Base-by-base conservation (phyloP, 2,888 invertebrate genomes). In the Brachyptera risi region DNA sequence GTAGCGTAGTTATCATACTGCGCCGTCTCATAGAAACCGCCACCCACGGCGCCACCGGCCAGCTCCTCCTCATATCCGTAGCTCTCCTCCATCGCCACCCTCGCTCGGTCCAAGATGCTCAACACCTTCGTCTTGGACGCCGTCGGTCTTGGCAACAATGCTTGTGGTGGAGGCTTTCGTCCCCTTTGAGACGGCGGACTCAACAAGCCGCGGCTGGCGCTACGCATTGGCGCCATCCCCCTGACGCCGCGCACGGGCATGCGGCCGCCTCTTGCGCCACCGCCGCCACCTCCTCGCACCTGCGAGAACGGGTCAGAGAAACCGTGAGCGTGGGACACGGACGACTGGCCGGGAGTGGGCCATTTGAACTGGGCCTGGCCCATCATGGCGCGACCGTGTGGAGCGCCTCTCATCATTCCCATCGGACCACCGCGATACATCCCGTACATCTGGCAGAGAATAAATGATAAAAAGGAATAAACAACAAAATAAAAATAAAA, bases 91-190 rank as follows among this genome's bases (percentile, higher is more conserved):
- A 92, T 90, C 27, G 90, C 90, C 23, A 83, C 83, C 59, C 91
- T 80, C 0, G 91, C 91, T 59, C 90, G 82, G 75, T 91, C 91
- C 68, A 92, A 77, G 69, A 92, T 92, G 65, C 90, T 90, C 78
- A 91, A 83, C 63, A 91, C 90, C 78, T 91, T 91, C 62, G 86
- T 84, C 76, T 90, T 90, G 63, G 84, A 83, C 54, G 86, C 67
- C 24, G 68, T 65, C 21, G 70, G 69, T 23, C 68, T 63, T 42
- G 65, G 67, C 51, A 63, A 82, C 72, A 83, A 81, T 54, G 78
- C 80, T 70, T 77, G 78, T 65, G 80, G 81, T 57, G 78, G 78
- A 60, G 75, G 70, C 9, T 74, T 74, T 70, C 81, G 69, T 66
- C 76, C n/a, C 38, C 71, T 70, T 72, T 67, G 67, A 61, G 74